Evolutionary conservation across 2,797 vertebrate genomes (phyloP).

Genomic region (Otolemur crassicaudatus): DNA sequence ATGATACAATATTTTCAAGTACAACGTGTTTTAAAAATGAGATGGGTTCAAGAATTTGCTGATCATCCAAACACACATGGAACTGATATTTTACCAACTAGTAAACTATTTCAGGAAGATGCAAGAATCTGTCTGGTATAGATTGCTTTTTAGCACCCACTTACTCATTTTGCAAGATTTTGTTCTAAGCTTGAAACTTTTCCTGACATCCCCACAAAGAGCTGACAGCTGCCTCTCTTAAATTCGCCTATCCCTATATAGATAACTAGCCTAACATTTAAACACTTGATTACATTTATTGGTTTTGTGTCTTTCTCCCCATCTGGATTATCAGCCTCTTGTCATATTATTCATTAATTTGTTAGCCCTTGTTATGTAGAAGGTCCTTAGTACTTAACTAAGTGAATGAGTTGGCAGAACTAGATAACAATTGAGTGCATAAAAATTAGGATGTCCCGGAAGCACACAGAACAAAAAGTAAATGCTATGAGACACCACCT

Average conservation of each 20-base stretch:
- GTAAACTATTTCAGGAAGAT: neutral
- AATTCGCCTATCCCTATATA: neutral
- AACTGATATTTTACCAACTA: neutral
- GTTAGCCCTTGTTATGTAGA: neutral
- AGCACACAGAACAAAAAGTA: slow-evolving; percentile 29
- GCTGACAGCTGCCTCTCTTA: neutral
- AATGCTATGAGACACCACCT: slow-evolving; percentile 25
- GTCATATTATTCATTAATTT: slow-evolving; percentile 11
- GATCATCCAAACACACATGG: neutral
- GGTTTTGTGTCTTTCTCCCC: neutral
- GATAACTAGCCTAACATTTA: neutral
- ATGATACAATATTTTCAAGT: neutral
- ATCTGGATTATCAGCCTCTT: neutral
- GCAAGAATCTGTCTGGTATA: neutral
- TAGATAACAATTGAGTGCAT: neutral
- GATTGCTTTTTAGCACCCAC: neutral
- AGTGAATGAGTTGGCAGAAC: slow-evolving; percentile 14
- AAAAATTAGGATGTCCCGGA: neutral
- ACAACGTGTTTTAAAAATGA: neutral
- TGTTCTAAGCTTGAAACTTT: neutral
- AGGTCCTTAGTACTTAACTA: neutral
- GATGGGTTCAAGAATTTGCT: neutral
- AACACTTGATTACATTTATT: slow-evolving; percentile 3
- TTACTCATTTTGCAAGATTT: neutral
- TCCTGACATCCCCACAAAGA: slow-evolving; percentile 1